phyloP scores from a whole-genome alignment of 2,888 invertebrate genomes.

The Hyppa rectilinea region DNA sequence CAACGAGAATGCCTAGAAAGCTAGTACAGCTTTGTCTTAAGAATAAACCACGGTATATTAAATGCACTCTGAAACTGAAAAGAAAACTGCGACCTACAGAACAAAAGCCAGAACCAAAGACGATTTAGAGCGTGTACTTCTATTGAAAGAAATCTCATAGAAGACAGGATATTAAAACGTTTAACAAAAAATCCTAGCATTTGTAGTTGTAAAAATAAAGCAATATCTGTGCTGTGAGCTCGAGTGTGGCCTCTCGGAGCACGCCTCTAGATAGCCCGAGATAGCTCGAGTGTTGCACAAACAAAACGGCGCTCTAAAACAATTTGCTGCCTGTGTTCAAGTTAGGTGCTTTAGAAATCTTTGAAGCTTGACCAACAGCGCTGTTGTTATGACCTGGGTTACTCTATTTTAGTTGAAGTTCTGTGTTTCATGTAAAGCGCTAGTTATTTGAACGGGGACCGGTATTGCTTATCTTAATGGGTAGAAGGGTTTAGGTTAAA shows the following conservation, averaged over 20 bases:
- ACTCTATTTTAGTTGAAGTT: not conserved
- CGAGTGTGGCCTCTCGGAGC: conserved; percentile 65
- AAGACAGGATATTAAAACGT: conserved; percentile 55
- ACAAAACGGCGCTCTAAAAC: conserved; percentile 72
- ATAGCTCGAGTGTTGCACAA: conserved; percentile 71
- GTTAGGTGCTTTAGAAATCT: conserved; percentile 58
- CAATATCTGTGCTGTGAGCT: conserved; percentile 52
- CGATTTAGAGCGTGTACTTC: conserved; percentile 30
- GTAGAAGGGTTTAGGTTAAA: not conserved
- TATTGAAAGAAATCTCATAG: conserved; percentile 46
- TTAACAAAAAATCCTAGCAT: conserved; percentile 37
- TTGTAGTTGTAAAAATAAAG: conserved; percentile 61
- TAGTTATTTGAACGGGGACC: not conserved
- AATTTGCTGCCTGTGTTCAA: conserved; percentile 69
- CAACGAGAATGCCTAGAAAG: not conserved
- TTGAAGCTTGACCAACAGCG: conserved; percentile 55
- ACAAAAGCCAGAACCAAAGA: conserved; percentile 41
- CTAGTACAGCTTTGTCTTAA: not conserved
- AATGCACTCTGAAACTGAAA: conserved; percentile 3
- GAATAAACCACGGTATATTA: not conserved
- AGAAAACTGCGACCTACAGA: conserved; percentile 16
- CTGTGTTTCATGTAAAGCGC: not conserved
- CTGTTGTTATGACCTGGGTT: conserved; percentile 23
- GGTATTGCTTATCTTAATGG: not conserved
- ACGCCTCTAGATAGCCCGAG: conserved; percentile 66